A percentile compares a stretch with the other conserved stretches of the same genome.
Evolutionary conservation across 1,140 invertebrate species (phyloP).

Genomic region (Campoletis sonorensis): DNA sequence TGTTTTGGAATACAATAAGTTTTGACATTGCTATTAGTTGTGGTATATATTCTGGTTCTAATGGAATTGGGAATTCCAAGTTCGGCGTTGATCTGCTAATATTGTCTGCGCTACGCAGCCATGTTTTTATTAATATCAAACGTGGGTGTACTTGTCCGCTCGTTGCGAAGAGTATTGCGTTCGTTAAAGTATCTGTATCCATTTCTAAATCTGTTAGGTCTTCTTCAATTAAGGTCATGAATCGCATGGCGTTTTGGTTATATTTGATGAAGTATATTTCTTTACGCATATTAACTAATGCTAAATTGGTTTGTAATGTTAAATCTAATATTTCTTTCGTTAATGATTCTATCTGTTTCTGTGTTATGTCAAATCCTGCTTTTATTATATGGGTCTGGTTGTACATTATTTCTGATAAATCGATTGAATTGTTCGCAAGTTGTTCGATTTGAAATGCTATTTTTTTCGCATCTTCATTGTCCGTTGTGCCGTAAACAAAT

Average conservation of each 20-base stretch:
- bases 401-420: constrained; percentile 12
- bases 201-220: constrained; percentile 28
- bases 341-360: constrained; percentile 19
- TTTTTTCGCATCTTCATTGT: constrained; percentile 8
- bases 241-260: constrained; percentile 14
- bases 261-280: neutral
- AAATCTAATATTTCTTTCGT: neutral
- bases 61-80: constrained; percentile 20
- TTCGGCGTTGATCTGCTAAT: constrained; percentile 16
- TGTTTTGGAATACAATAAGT: constrained; percentile 15
- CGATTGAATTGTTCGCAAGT: constrained; percentile 12
- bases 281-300: neutral
- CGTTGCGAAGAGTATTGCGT: constrained; percentile 36
- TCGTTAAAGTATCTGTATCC: constrained; percentile 25
- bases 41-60: constrained; percentile 15
- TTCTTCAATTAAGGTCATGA: constrained; percentile 18
- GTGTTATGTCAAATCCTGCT: constrained; percentile 20
- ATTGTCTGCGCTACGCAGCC: constrained; percentile 16
- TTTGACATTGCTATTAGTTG: constrained; percentile 3
- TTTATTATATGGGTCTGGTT: constrained; percentile 41
- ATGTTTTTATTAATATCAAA: neutral
- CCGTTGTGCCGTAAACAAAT: constrained; percentile 36
- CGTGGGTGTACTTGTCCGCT: constrained; percentile 36
- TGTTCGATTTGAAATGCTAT: constrained; percentile 7
- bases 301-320: constrained; percentile 2